A percentile compares a stretch with the other conserved stretches of the same genome.
Conservation (phyloP, 2,888 invertebrate species). For the Dryadula phaetusa region DNA sequence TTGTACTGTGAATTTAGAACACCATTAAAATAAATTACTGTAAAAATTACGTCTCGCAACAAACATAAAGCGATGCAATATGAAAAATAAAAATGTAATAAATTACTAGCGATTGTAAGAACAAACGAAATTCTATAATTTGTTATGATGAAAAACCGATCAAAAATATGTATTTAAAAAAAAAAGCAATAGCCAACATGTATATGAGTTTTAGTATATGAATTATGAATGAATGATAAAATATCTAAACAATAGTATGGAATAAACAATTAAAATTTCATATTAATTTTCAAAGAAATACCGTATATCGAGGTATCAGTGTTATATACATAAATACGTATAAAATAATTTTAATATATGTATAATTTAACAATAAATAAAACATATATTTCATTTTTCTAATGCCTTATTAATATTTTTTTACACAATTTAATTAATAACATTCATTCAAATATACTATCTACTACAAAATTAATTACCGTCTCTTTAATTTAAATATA, state of each 20-base stretch:
- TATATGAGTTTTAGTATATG: background rate
- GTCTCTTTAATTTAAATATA: conserved; percentile 9
- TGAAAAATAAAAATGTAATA: conserved; percentile 9
- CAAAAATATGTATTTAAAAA: background rate
- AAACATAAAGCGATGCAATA: conserved; percentile 12
- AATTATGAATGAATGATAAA: background rate
- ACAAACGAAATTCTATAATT: background rate
- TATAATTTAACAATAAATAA: conserved; percentile 5
- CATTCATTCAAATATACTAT: conserved; percentile 23
- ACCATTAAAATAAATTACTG: background rate
- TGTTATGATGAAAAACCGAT: background rate
- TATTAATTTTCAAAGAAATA: background rate
- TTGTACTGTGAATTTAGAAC: background rate
- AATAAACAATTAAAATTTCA: background rate
- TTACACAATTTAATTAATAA: conserved; percentile 17
- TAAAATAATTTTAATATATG: conserved; percentile 3
- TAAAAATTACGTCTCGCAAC: background rate
- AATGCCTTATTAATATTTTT: conserved; percentile 17
- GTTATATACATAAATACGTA: background rate
- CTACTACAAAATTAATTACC: conserved; percentile 12
- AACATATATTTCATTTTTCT: conserved; percentile 12
- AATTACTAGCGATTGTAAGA: conserved; percentile 13
- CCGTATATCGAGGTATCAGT: conserved; percentile 1
- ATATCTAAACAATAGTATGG: background rate
- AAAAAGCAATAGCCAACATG: background rate